Percentiles rank a stretch among this genome's conserved stretches.
These are phyloP conservation scores for Sebastes melanostomus DNA, from an alignment of 2,797 vertebrate genomes.

Conservation along the genomic window DNA sequence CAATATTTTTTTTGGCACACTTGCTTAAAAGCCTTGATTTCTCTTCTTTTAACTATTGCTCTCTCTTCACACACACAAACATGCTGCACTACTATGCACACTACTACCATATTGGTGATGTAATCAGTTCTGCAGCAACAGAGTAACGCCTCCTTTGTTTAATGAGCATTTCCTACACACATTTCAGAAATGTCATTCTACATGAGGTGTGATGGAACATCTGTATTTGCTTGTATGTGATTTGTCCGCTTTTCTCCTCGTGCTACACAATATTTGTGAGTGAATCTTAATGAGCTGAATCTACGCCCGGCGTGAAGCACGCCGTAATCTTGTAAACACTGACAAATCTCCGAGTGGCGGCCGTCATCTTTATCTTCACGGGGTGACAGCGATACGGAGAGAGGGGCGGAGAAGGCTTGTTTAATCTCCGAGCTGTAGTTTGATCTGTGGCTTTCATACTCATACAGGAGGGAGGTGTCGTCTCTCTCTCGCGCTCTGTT, in stretches of 20 bases:
- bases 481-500: slow-evolving; percentile 6
- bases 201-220: background rate
- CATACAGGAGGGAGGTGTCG: slow-evolving; percentile 24
- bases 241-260: background rate
- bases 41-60: background rate
- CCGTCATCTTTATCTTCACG: slow-evolving; percentile 39
- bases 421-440: slow-evolving; percentile 52
- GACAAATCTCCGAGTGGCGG: slow-evolving; percentile 21
- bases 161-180: slow-evolving; percentile 8
- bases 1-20: background rate
- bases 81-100: background rate
- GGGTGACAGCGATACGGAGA: slow-evolving; percentile 5
- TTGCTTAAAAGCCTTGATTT: background rate
- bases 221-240: slow-evolving; percentile 20
- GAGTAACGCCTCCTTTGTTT: background rate
- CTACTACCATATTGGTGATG: background rate
- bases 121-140: slow-evolving; percentile 1
- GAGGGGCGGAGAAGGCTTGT: slow-evolving; percentile 42
- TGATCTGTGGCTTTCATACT: slow-evolving; percentile 50
- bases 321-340: slow-evolving; percentile 33
- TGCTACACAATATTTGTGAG: slow-evolving; percentile 19
- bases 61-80: background rate
- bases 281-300: slow-evolving; percentile 46
- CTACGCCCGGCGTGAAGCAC: slow-evolving; percentile 9
- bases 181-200: background rate